Conservation (phyloP, 2,888 invertebrate genomes). For the Alloplasta piceator region DNA sequence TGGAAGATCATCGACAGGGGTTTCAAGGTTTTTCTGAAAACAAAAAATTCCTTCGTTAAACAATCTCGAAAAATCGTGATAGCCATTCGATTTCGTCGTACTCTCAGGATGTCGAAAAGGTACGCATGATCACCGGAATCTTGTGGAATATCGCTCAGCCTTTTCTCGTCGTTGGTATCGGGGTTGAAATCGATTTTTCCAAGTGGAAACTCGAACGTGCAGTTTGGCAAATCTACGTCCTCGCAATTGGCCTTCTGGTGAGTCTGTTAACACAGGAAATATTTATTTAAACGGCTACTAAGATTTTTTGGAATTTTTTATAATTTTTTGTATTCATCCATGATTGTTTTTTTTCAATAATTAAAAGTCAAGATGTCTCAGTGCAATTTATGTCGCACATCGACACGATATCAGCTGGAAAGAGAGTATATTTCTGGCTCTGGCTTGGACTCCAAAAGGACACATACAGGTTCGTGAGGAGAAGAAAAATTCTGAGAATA, state of each 20-base stretch:
- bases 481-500: no score
- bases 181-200: constrained; percentile 87
- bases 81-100: no score
- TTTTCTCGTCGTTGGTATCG: constrained; percentile 89
- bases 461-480: constrained; percentile 40
- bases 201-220: constrained; percentile 78
- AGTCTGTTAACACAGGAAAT: neutral
- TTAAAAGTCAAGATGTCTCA: constrained; percentile 46
- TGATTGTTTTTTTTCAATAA: neutral
- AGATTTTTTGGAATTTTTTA: neutral
- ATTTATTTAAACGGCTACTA: neutral
- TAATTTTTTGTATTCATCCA: neutral
- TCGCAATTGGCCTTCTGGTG: constrained; percentile 46
- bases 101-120: constrained; percentile 67
- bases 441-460: constrained; percentile 56
- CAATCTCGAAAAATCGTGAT: no score
- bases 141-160: constrained; percentile 90
- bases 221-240: constrained; percentile 51
- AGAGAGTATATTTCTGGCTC: constrained; percentile 53
- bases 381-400: constrained; percentile 50
- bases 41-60: no score
- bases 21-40: constrained; percentile 36
- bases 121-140: constrained; percentile 85
- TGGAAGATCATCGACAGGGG: constrained; percentile 58
- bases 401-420: constrained; percentile 54